Evolutionary conservation across 1,140 invertebrate species (phyloP).

Genomic region (Oreohelix idahoensis): DNA sequence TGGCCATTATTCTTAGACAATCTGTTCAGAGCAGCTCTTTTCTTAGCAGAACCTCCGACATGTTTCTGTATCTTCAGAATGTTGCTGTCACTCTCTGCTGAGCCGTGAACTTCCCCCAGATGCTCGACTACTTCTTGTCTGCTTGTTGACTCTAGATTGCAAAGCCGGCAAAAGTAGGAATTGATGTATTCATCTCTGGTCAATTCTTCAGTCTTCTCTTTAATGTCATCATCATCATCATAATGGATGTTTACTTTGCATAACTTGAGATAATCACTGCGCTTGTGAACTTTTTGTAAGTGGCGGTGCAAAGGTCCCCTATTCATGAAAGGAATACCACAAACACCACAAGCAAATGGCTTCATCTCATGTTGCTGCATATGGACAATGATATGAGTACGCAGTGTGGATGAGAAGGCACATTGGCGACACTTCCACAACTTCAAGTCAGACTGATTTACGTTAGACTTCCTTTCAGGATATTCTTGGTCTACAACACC

Average conservation of each 20-base stretch:
- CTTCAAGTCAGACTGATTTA: slow-evolving; percentile 29
- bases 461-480: background rate
- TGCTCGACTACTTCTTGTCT: slow-evolving; percentile 42
- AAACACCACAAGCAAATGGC: slow-evolving; percentile 61
- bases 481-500: background rate
- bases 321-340: slow-evolving; percentile 59
- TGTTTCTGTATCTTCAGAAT: slow-evolving; percentile 47
- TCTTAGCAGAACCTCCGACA: background rate
- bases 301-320: slow-evolving; percentile 61
- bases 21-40: background rate
- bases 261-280: slow-evolving; percentile 35
- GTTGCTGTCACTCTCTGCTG: slow-evolving; percentile 48
- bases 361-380: slow-evolving; percentile 61
- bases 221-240: background rate
- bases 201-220: slow-evolving; percentile 18
- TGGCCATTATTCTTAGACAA: background rate
- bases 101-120: slow-evolving; percentile 49
- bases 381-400: slow-evolving; percentile 60
- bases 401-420: slow-evolving; percentile 54
- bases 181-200: slow-evolving; percentile 44
- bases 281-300: slow-evolving; percentile 55
- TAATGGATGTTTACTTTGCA: slow-evolving; percentile 53
- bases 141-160: slow-evolving; percentile 57
- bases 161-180: slow-evolving; percentile 60
- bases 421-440: slow-evolving; percentile 69